Conservation (phyloP, 1,140 invertebrate genomes). For the Drosophila ironensis region DNA sequence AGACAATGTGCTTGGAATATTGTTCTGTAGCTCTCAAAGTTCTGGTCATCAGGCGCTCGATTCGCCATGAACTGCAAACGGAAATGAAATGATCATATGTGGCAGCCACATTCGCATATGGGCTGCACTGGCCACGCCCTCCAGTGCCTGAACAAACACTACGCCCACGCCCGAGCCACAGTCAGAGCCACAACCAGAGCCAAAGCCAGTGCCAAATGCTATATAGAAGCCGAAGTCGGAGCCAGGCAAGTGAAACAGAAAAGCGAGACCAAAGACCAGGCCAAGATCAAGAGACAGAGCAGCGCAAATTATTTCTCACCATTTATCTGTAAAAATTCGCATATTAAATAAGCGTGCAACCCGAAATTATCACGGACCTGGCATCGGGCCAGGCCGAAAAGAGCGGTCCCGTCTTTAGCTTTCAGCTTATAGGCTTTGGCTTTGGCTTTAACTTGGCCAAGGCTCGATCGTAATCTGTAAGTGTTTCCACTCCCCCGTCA, state of each 20-base stretch:
- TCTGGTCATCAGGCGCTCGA: background rate
- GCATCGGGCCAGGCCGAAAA: conserved; percentile 35
- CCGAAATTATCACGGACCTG: conserved; percentile 77
- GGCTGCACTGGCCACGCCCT: conserved; percentile 42
- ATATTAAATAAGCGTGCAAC: conserved; percentile 81
- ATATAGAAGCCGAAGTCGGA: conserved; percentile 3
- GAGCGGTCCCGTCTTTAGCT: conserved; percentile 5
- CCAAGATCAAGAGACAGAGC: conserved; percentile 50
- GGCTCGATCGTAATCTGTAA: conserved; percentile 77
- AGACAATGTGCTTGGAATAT: too few relatives aligned
- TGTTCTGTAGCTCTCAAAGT: background rate
- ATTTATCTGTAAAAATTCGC: conserved; percentile 81
- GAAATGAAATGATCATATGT: conserved; percentile 65
- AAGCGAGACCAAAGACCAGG: conserved; percentile 7
- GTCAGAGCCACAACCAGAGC: background rate
- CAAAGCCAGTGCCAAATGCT: conserved; percentile 7
- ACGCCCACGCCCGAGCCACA: conserved; percentile 53
- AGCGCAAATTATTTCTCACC: conserved; percentile 80
- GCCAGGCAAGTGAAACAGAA: background rate
- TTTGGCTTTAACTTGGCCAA: conserved; percentile 20
- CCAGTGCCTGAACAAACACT: conserved; percentile 45
- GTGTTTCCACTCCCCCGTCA: conserved; percentile 33
- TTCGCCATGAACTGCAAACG: conserved; percentile 34
- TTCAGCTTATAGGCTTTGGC: background rate
- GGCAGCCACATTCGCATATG: conserved; percentile 10